phyloP scores from a whole-genome alignment of 2,797 vertebrate genomes.

The Eurystomus glaucurus region DNA sequence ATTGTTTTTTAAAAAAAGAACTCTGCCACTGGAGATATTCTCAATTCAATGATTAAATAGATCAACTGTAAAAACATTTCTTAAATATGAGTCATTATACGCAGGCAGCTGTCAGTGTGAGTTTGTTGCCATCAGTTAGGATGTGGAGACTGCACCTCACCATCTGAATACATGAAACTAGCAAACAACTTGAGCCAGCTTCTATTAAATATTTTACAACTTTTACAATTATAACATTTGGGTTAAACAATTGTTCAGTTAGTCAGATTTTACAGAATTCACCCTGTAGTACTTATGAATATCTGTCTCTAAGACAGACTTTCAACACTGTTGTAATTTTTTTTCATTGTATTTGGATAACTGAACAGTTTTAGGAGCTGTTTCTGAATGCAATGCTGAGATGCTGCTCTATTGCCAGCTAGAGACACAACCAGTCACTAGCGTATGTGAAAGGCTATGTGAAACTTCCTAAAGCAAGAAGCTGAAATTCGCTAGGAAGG shows the following conservation, averaged over 20 bases:
- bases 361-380: not conserved
- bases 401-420: not conserved
- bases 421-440: not conserved
- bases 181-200: not conserved
- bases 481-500: not conserved
- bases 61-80: constrained; percentile 30
- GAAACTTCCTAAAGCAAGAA: not conserved
- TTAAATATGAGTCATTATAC: constrained; percentile 55
- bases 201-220: constrained; percentile 53
- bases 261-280: not conserved
- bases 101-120: constrained; percentile 51
- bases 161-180: constrained; percentile 35
- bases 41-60: constrained; percentile 47
- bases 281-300: not conserved
- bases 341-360: not conserved
- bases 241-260: not conserved
- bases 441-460: not conserved
- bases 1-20: not conserved
- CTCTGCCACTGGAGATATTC: not conserved
- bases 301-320: not conserved
- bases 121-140: not conserved
- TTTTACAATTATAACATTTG: not conserved
- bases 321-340: not conserved
- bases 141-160: constrained; percentile 12
- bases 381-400: not conserved